phyloP scores from a whole-genome alignment of 2,888 invertebrate genomes.

The Xestia xanthographa region DNA sequence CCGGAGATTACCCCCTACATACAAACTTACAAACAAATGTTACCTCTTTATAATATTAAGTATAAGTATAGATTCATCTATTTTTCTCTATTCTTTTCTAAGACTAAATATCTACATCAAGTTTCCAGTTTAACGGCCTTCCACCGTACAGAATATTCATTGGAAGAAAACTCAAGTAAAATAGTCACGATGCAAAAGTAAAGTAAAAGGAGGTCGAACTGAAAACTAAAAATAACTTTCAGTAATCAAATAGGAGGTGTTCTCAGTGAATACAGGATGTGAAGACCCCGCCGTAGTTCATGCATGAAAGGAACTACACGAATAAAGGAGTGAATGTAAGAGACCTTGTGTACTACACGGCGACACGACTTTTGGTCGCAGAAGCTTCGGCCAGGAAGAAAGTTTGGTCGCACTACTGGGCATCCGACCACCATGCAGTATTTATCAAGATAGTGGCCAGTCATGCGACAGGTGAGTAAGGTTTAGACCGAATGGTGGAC shows the following conservation, averaged over 20 bases:
- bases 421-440: background rate
- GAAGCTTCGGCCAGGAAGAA: background rate
- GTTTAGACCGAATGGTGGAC: too few species aligned
- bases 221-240: conserved; percentile 59
- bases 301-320: conserved; percentile 29
- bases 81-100: background rate
- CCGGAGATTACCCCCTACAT: too few species aligned
- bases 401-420: background rate
- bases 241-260: conserved; percentile 58
- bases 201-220: conserved; percentile 27
- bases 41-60: too few species aligned
- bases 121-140: background rate
- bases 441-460: background rate
- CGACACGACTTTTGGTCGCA: background rate
- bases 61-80: too few species aligned
- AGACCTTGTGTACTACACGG: background rate
- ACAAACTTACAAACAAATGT: too few species aligned
- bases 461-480: background rate
- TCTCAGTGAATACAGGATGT: conserved; percentile 49
- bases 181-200: conserved; percentile 32
- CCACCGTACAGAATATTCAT: background rate
- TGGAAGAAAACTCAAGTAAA: conserved; percentile 7
- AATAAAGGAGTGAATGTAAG: conserved; percentile 1
- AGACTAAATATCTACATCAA: background rate
- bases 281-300: conserved; percentile 17